Evolutionary conservation across 2,888 invertebrate species (phyloP), one percentile per base, ranked within the genome.

Genomic region (Oeneis ivallda): DNA sequence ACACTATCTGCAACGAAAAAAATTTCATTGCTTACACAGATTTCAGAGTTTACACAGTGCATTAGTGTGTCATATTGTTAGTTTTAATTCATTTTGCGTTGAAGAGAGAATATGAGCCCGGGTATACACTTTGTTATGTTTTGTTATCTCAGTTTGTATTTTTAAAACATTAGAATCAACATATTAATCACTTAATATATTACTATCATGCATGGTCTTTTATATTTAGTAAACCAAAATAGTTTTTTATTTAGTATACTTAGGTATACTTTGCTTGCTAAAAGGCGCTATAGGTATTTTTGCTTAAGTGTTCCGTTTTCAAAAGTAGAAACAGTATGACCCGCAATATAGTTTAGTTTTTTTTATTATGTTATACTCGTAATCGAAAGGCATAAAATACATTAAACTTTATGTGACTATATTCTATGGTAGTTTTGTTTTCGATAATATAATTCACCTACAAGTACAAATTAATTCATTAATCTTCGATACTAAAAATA

Each of bases 381-480:
- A n/a, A 47, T 17, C 47, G 15, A 47, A 7, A 9, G 2, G 19
- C 10, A 37, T 37, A 37, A 3, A 8, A 7, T 9, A 37, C 37
- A 37, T 37, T 37, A 37, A 7, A 26, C 10, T 39, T 10, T 19
- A 13, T 56, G 15, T 3, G 17, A 17, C 3, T 56, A 11, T 19
- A 19, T 19, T 17, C 17, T 17, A 15, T 17, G 49, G n/a, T 32
- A 52, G 53, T 45, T 64, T 64, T 47, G 47, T 58, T 47, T 34
- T 63, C 8, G 37, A 32, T 53, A 61, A 68, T 64, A 61, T 70
- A 61, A 67, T 70, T 67, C 49, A 70, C 70, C 68, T 70, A 61
- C 47, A 65, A 68, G 68, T 70, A 68, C 70, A 70, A 70, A 70
- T 65, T 52, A 50, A 50, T 58, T 32, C 47, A 37, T 9, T 37